Base-by-base conservation (phyloP, 2,113 vertebrate genomes). In the Edolisoma coerulescens region DNA sequence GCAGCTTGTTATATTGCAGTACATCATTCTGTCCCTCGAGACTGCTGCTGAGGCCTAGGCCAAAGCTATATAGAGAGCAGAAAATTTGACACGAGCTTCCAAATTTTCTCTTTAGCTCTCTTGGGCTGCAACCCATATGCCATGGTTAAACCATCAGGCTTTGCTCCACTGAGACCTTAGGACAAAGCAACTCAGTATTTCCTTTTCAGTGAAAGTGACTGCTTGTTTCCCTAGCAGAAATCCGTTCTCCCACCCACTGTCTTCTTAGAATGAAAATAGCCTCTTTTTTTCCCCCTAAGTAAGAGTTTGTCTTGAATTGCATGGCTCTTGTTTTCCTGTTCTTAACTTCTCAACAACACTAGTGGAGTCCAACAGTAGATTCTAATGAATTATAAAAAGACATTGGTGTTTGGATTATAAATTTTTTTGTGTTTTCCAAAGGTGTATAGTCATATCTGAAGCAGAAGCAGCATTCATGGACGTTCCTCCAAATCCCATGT, bases 1-100 rank as follows among this genome's bases (percentile, higher is more conserved):
- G 93, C 95, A 95, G 95, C 97, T 95, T 90, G 91, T 97, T 97
- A 96, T 98, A 96, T 93, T 96, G 97, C 95, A 83, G 96, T 97
- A 96, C 95, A 97, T 97, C 96, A 95, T 98, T 92, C 89, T 77
- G 37, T 97, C 97, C 97, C 98, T 28, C 3, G 95, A 71, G 98
- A 94, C 90, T 77, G 35, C 75, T 54, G 83, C 70, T 3, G 61
- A 73, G 93, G 83, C 94, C 93, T 33, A 30, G 89, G 95, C 97
- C 93, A 92, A 74, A 93, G 94, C 90, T 89, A 54, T 47, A 69
- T 7, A 75, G 80, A 93, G 64, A 96, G 91, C 95, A 95, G 91
- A 97, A 95, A 95, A 87, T 94, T 96, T 96, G 94, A 97, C 95
- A 92, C 52, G 9, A 68, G 90, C 86, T 86, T 97, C 95, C 95